phyloP scores from a whole-genome alignment of 2,888 invertebrate genomes.

The Andrena haemorrhoa region DNA sequence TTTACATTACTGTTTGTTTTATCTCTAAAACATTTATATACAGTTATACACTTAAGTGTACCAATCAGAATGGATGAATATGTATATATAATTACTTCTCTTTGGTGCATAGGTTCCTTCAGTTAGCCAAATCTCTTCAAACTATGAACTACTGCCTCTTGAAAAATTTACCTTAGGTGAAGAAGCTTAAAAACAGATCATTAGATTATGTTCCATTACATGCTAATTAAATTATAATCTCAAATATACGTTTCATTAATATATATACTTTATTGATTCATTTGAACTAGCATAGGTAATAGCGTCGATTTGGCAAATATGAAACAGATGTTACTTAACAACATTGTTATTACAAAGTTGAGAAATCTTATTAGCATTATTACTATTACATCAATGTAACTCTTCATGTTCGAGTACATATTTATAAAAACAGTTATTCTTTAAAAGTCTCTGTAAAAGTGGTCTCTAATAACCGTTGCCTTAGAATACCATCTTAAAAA shows the following conservation, averaged over 20 bases:
- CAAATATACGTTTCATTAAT: not conserved
- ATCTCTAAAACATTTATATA: too few relatives aligned
- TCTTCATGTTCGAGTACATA: not conserved
- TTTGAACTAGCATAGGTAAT: constrained; percentile 6
- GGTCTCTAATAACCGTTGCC: not conserved
- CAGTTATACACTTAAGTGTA: too few relatives aligned
- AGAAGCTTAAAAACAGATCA: constrained; percentile 3
- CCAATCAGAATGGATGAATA: too few relatives aligned
- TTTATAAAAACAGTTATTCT: constrained; percentile 8
- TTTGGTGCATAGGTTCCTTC: too few relatives aligned
- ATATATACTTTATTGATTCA: constrained; percentile 2
- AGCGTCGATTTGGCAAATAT: constrained; percentile 3
- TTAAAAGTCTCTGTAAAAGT: not conserved
- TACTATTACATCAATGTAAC: not conserved
- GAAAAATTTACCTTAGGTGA: not conserved
- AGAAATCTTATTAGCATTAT: constrained; percentile 11
- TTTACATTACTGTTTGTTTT: too few relatives aligned
- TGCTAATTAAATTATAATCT: not conserved
- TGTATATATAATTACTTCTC: too few relatives aligned
- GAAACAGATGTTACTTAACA: not conserved
- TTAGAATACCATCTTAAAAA: not conserved
- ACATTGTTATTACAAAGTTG: not conserved
- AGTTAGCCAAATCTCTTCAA: too few relatives aligned
- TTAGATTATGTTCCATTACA: not conserved
- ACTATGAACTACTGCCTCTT: too few relatives aligned